Conservation (phyloP, 2,888 invertebrate genomes). For the Kuschelorhynchus macadamiae region DNA sequence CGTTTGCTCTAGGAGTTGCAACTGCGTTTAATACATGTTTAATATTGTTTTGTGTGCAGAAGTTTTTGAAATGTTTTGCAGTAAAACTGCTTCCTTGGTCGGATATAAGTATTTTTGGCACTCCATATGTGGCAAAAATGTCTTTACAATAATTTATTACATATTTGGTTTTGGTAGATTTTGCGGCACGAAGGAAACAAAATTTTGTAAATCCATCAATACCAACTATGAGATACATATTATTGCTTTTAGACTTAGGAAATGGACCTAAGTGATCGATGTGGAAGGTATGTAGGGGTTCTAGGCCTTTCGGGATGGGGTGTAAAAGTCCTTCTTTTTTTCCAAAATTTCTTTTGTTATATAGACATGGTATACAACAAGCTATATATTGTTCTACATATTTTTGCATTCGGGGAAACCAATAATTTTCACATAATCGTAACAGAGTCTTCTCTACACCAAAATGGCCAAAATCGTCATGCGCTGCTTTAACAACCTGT, state of each 20-base stretch:
- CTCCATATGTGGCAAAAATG: conserved; percentile 50
- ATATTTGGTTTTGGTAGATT: too few species aligned
- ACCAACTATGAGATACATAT: too few species aligned
- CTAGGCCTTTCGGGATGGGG: conserved; percentile 30
- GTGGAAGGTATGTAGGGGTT: conserved; percentile 24
- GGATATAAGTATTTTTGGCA: conserved; percentile 59
- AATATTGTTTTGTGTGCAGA: conserved; percentile 58
- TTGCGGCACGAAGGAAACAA: too few species aligned
- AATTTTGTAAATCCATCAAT: too few species aligned
- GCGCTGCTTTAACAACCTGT: conserved; percentile 6
- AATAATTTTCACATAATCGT: conserved; percentile 23
- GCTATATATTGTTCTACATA: not conserved
- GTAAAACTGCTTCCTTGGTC: conserved; percentile 65
- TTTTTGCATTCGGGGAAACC: conserved; percentile 23
- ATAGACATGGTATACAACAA: conserved; percentile 30
- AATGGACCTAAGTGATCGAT: too few species aligned
- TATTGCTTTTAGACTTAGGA: too few species aligned
- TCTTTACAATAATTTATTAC: conserved; percentile 11
- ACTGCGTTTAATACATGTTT: conserved; percentile 52
- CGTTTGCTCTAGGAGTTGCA: too few species aligned
- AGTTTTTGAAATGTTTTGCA: conserved; percentile 58
- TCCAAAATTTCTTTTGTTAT: conserved; percentile 27
- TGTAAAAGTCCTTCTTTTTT: conserved; percentile 14
- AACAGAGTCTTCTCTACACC: conserved; percentile 22
- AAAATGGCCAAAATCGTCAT: not conserved